Percentiles rank a stretch among this genome's conserved stretches.
Conservation (phyloP, 2,797 vertebrate genomes). For the Gallinago solitaria region DNA sequence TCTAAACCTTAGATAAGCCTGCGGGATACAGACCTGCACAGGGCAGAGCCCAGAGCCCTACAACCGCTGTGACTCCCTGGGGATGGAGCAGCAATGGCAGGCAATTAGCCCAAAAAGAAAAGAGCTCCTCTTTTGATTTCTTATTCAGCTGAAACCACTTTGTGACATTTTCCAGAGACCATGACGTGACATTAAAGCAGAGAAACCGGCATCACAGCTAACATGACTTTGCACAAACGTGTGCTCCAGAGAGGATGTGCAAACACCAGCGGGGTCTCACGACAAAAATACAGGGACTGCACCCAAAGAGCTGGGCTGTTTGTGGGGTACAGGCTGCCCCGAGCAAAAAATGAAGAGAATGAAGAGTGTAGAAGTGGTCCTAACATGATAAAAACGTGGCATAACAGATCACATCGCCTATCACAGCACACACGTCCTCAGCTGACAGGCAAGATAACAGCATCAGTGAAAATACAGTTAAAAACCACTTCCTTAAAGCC, state of each 20-base stretch:
- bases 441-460: background rate
- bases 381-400: rapidly evolving
- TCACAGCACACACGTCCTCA: background rate
- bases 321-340: background rate
- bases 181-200: rapidly evolving
- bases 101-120: background rate
- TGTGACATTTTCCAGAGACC: background rate
- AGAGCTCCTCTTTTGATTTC: background rate
- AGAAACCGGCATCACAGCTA: background rate
- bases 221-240: rapidly evolving
- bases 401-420: rapidly evolving
- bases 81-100: background rate
- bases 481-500: rapidly evolving
- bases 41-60: background rate
- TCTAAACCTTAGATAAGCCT: background rate
- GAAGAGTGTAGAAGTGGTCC: background rate
- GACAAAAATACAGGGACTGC: background rate
- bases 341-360: background rate
- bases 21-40: background rate
- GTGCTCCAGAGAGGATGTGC: rapidly evolving
- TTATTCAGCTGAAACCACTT: background rate
- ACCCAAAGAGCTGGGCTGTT: background rate
- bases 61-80: background rate
- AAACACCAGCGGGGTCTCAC: rapidly evolving
- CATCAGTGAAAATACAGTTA: background rate